phyloP scores from a whole-genome alignment of 30 jellyfish, hydroid and myxozoan species.

The Turritopsis rubra region DNA sequence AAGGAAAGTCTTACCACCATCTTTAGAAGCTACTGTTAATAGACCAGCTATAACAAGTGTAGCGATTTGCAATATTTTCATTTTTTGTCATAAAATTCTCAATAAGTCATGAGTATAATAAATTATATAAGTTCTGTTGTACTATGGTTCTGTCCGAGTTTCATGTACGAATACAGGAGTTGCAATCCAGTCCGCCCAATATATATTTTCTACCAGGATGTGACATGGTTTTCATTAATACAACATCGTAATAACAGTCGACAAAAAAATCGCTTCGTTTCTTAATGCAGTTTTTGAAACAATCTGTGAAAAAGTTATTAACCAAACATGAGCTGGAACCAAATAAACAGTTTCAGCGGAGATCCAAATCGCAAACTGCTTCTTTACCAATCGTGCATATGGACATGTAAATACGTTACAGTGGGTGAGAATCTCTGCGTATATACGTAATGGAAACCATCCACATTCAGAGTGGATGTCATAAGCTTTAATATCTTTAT shows the following conservation, averaged over 20 bases:
- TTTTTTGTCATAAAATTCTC: neutral
- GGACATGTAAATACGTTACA: too few relatives aligned
- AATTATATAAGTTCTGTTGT: neutral
- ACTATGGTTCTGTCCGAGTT: neutral
- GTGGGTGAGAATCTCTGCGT: neutral
- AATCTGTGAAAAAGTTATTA: too few relatives aligned
- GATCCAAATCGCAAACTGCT: too few relatives aligned
- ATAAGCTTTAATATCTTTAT: neutral
- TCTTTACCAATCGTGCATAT: neutral
- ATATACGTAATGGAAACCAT: too few relatives aligned
- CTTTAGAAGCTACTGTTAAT: neutral
- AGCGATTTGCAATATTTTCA: neutral
- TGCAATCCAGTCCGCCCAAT: neutral
- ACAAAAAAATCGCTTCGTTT: neutral
- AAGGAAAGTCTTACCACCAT: neutral
- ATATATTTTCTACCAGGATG: neutral
- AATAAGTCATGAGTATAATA: neutral
- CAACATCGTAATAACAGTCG: neutral
- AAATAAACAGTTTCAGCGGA: too few relatives aligned
- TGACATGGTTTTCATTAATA: neutral
- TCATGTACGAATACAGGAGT: neutral
- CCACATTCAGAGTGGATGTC: neutral
- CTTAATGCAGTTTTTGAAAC: too few relatives aligned
- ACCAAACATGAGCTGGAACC: too few relatives aligned
- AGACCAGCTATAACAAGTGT: neutral